A percentile compares a stretch with the other conserved stretches of the same genome.
These are phyloP conservation scores for Pituophis catenifer DNA, from an alignment of 2,113 vertebrate genomes.

Conservation along the genomic window DNA sequence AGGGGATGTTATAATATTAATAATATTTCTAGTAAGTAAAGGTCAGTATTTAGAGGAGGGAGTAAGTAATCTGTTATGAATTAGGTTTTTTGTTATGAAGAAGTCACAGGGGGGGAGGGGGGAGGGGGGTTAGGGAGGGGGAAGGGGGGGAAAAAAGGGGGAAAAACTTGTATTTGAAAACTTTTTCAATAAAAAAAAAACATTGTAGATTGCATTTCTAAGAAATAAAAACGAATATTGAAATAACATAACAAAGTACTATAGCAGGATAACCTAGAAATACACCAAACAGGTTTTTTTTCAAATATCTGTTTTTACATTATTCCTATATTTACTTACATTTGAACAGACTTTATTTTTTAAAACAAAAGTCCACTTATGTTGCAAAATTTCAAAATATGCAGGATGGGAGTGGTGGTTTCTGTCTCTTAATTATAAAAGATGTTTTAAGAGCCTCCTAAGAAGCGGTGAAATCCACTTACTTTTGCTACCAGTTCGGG, in stretches of 20 bases:
- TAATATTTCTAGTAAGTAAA: too few species aligned
- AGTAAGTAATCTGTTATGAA: too few species aligned
- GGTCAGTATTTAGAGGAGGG: too few species aligned
- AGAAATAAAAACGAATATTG: conserved; percentile 3
- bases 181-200: too few species aligned
- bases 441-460: not conserved
- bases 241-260: not conserved
- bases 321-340: not conserved
- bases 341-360: not conserved
- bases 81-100: too few species aligned
- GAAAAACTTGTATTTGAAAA: too few species aligned
- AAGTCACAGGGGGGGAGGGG: too few species aligned
- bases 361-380: not conserved
- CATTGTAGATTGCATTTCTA: not conserved
- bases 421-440: not conserved
- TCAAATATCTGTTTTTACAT: not conserved
- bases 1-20: too few species aligned
- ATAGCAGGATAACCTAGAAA: not conserved
- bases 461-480: too few species aligned
- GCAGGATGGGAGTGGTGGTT: not conserved
- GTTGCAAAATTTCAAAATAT: not conserved
- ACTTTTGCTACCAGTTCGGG: too few species aligned
- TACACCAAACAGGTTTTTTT: not conserved
- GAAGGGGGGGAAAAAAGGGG: too few species aligned
- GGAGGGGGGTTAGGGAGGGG: too few species aligned